Evolutionary conservation across 2,888 invertebrate genomes (phyloP).

Genomic region (Synergus japonicus): DNA sequence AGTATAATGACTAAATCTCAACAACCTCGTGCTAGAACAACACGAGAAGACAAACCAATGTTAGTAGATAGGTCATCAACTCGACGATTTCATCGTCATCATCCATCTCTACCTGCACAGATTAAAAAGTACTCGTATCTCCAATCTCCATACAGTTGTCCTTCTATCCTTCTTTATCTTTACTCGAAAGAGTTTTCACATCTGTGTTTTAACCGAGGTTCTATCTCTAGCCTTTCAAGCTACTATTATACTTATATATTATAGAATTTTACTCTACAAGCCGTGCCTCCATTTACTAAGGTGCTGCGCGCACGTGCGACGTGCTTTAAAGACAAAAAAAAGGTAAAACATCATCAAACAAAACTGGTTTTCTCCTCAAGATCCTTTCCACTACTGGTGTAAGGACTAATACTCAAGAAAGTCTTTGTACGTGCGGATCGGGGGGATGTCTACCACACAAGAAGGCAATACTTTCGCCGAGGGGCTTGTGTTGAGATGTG

Average conservation of each 20-base stretch:
- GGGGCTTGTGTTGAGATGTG: not conserved
- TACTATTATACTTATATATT: conserved; percentile 24
- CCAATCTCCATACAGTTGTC: not conserved
- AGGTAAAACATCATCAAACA: conserved; percentile 45
- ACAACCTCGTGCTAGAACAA: conserved; percentile 22
- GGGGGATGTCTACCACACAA: conserved; percentile 33
- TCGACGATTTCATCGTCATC: conserved; percentile 44
- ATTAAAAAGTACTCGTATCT: not conserved
- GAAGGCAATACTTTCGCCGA: conserved; percentile 40
- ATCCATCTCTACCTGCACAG: conserved; percentile 43
- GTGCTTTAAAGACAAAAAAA: conserved; percentile 35
- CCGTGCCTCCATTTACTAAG: conserved; percentile 61
- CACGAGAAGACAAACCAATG: conserved; percentile 21
- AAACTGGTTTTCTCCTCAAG: conserved; percentile 57
- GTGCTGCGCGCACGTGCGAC: conserved; percentile 72
- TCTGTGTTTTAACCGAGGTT: too few species aligned
- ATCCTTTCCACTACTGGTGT: conserved; percentile 40
- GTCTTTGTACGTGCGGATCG: conserved; percentile 1
- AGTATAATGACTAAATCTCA: conserved; percentile 28
- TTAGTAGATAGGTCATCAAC: conserved; percentile 39
- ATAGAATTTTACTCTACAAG: conserved; percentile 39
- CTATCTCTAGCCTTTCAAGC: not conserved
- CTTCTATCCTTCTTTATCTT: not conserved
- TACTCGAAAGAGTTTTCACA: not conserved
- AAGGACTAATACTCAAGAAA: conserved; percentile 37